A percentile compares a stretch with the other conserved stretches of the same genome.
Evolutionary conservation across 2,797 vertebrate genomes (phyloP).

Genomic region (Enteromius unitaeniatus): DNA sequence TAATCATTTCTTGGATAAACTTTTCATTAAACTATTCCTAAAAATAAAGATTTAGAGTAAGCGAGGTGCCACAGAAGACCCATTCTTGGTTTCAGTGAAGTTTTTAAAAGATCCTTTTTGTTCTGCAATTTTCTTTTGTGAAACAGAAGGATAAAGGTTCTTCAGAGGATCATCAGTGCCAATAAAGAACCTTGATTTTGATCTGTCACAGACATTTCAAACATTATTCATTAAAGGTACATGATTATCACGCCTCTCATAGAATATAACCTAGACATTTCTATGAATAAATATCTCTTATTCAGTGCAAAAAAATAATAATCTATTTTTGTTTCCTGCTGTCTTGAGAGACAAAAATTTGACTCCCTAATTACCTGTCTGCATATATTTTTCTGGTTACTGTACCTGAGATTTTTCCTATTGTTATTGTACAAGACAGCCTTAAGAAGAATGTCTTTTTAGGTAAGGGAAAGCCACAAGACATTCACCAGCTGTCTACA

Average conservation of each 20-base stretch:
- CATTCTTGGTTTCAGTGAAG: not conserved
- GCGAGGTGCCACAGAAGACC: not conserved
- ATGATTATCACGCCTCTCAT: not conserved
- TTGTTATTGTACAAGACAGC: not conserved
- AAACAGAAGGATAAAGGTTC: not conserved
- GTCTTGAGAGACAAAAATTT: not conserved
- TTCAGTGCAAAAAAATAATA: not conserved
- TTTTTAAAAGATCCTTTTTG: not conserved
- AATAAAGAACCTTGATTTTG: not conserved
- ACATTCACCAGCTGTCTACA: conserved; percentile 36
- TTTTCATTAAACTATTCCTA: not conserved
- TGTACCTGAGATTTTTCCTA: not conserved
- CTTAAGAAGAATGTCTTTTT: not conserved
- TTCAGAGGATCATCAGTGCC: not conserved
- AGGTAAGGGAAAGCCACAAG: conserved; percentile 7
- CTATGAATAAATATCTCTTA: not conserved
- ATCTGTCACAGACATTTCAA: not conserved
- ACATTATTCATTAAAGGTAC: not conserved
- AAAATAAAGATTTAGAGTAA: not conserved
- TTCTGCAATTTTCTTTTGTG: not conserved
- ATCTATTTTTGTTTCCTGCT: not conserved
- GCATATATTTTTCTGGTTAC: not conserved
- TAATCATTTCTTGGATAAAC: not conserved
- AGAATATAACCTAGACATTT: not conserved
- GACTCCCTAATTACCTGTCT: conserved; percentile 8